Evolutionary conservation across 2,888 invertebrate species (phyloP).

Genomic region (Dynastes maya): DNA sequence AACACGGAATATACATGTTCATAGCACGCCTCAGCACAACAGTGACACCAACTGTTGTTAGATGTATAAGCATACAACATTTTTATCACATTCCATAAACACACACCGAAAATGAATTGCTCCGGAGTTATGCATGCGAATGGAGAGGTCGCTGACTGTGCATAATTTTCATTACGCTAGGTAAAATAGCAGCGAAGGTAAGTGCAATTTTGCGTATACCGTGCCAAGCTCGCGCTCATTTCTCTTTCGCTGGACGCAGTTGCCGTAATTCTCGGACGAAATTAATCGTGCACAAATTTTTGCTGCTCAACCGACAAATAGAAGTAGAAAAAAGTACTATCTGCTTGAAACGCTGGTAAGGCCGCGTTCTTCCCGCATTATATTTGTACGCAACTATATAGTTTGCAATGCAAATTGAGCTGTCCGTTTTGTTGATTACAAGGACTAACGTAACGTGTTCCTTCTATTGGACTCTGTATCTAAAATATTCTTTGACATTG

Average conservation of each 20-base stretch:
- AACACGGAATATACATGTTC: no score
- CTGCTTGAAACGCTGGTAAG: neutral
- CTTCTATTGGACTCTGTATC: neutral
- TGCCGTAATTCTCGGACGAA: neutral
- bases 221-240: neutral
- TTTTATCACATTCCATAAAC: slow-evolving; percentile 28
- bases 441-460: neutral
- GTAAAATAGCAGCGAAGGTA: neutral
- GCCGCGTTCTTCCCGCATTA: neutral
- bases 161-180: slow-evolving; percentile 15
- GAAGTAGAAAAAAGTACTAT: neutral
- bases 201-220: slow-evolving; percentile 1
- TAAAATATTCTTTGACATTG: neutral
- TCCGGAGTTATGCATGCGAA: neutral
- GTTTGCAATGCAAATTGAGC: slow-evolving; percentile 23
- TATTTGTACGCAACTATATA: neutral
- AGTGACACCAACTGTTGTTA: neutral
- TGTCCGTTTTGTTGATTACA: slow-evolving; percentile 34
- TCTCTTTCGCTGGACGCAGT: neutral
- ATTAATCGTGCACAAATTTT: slow-evolving; percentile 17
- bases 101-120: slow-evolving; percentile 26
- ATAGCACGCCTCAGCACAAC: neutral
- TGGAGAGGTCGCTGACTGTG: neutral
- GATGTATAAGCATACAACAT: neutral
- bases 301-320: neutral